Conservation (phyloP, 2,113 vertebrate genomes). For the Erythrocercus mccallii region DNA sequence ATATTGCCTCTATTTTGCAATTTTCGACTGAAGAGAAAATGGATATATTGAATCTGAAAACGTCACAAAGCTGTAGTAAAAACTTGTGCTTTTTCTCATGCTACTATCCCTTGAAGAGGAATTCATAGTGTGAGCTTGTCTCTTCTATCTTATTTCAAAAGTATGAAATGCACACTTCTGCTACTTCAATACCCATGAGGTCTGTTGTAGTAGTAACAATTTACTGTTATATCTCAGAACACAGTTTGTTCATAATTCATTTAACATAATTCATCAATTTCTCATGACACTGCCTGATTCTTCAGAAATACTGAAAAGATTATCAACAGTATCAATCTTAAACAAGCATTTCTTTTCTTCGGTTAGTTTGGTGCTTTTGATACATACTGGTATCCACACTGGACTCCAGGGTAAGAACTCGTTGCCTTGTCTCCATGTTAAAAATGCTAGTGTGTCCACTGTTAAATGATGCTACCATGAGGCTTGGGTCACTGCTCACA, state of each 20-base stretch:
- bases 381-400: slow-evolving; percentile 82
- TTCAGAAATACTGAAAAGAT: background rate
- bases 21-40: background rate
- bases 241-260: background rate
- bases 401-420: slow-evolving; percentile 90
- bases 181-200: background rate
- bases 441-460: slow-evolving; percentile 91
- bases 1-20: background rate
- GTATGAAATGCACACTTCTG: background rate
- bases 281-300: background rate
- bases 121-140: background rate
- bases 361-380: background rate
- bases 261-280: background rate
- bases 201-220: background rate
- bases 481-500: slow-evolving; percentile 94
- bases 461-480: slow-evolving; percentile 93
- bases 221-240: background rate
- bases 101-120: background rate
- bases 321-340: background rate
- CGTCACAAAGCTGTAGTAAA: background rate
- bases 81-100: background rate
- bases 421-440: slow-evolving; percentile 94
- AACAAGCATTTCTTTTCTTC: background rate
- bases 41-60: background rate
- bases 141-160: background rate